A percentile compares a stretch with the other conserved stretches of the same genome.
Evolutionary conservation across 2,888 invertebrate species (phyloP).

Genomic region (Ectropis crepuscularia): DNA sequence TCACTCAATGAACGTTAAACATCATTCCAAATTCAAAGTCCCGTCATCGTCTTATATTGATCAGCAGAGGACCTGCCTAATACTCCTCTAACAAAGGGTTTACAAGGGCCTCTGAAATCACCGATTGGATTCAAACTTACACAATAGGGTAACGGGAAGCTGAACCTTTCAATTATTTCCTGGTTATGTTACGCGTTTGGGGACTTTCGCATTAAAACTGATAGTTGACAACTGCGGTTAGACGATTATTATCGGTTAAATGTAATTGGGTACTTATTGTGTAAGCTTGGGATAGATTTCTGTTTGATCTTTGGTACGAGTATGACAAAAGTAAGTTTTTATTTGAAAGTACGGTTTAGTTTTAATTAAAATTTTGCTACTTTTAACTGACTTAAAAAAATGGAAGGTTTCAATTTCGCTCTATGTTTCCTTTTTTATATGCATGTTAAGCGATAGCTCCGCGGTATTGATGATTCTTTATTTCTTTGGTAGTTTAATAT

Average conservation of each 20-base stretch:
- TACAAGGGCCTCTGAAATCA: constrained; percentile 39
- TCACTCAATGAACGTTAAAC: not conserved
- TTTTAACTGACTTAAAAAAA: too few relatives aligned
- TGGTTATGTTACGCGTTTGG: constrained; percentile 24
- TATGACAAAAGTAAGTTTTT: too few relatives aligned
- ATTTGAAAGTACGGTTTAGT: too few relatives aligned
- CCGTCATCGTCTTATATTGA: not conserved
- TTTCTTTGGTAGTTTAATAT: too few relatives aligned
- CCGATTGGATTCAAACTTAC: constrained; percentile 46
- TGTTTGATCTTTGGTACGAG: too few relatives aligned
- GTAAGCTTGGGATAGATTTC: too few relatives aligned
- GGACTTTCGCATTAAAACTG: constrained; percentile 21
- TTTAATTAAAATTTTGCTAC: too few relatives aligned
- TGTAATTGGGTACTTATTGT: too few relatives aligned
- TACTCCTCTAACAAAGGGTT: constrained; percentile 20
- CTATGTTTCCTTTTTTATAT: too few relatives aligned
- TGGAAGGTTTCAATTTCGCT: too few relatives aligned
- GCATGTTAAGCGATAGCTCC: too few relatives aligned
- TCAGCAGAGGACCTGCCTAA: constrained; percentile 3
- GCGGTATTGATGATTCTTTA: too few relatives aligned
- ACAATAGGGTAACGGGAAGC: constrained; percentile 34
- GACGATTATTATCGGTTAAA: not conserved
- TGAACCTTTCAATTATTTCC: constrained; percentile 38
- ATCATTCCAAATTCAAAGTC: not conserved
- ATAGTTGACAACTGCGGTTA: constrained; percentile 6